phyloP scores from a whole-genome alignment of 2,113 vertebrate genomes.

The Microcebus murinus region DNA sequence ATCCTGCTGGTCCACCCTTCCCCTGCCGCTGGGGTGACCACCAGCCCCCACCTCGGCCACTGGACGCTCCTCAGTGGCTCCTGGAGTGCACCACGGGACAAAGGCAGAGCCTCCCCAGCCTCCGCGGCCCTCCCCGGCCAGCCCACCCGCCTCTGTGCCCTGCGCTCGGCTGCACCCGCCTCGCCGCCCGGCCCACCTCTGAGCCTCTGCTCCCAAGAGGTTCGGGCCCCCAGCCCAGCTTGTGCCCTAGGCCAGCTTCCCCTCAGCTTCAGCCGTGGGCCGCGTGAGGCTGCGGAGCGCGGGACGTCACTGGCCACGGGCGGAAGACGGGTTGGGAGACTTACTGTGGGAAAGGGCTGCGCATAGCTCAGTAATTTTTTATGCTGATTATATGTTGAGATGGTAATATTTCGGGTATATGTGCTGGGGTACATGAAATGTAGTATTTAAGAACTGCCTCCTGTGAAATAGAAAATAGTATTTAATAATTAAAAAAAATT shows the following conservation, averaged over 20 bases:
- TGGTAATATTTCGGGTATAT: background rate
- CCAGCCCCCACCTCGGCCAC: background rate
- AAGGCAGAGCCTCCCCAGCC: background rate
- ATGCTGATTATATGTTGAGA: background rate
- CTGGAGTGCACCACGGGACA: background rate
- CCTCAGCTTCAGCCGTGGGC: too few relatives aligned
- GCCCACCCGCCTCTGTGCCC: background rate
- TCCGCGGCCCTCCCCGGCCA: background rate
- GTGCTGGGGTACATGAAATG: background rate
- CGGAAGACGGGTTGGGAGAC: background rate
- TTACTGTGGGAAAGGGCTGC: background rate
- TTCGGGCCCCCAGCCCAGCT: background rate
- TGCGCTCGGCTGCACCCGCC: background rate
- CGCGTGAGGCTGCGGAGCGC: fast-evolving
- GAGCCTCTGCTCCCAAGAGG: background rate
- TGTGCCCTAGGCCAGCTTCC: background rate
- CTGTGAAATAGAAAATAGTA: too few relatives aligned
- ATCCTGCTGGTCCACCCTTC: fast-evolving
- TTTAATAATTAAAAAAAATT: too few relatives aligned
- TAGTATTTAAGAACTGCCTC: background rate
- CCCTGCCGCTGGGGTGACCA: background rate
- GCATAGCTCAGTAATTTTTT: background rate
- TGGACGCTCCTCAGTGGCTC: background rate
- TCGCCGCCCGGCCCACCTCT: too few relatives aligned
- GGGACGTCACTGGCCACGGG: background rate